phyloP scores from a whole-genome alignment of 1,140 invertebrate species.

The Leucophenga varia region DNA sequence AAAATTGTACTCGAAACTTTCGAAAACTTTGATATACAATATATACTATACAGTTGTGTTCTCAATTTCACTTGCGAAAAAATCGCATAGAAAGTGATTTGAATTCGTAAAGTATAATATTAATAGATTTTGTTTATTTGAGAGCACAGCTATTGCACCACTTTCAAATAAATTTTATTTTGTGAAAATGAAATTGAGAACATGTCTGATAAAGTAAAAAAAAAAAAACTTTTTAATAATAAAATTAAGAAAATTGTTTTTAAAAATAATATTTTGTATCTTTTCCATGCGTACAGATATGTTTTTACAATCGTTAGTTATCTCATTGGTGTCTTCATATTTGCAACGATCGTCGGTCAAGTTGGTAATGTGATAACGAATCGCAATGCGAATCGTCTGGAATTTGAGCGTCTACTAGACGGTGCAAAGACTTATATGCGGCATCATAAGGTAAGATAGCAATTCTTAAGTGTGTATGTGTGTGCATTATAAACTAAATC shows the following conservation, averaged over 20 bases:
- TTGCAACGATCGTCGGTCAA: conserved; percentile 97
- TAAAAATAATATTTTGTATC: not conserved
- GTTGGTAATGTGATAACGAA: conserved; percentile 97
- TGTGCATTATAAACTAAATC: not conserved
- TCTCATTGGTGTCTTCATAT: conserved; percentile 95
- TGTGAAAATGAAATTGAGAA: too few relatives aligned
- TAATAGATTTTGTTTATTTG: too few relatives aligned
- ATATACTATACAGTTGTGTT: too few relatives aligned
- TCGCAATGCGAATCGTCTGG: conserved; percentile 92
- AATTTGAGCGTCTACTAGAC: conserved; percentile 92
- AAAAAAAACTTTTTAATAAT: too few relatives aligned
- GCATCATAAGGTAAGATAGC: conserved; percentile 76
- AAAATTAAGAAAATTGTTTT: too few relatives aligned
- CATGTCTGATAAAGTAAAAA: too few relatives aligned
- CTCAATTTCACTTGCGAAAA: too few relatives aligned
- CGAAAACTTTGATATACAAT: conserved; percentile 71
- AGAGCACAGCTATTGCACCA: too few relatives aligned
- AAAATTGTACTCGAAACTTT: conserved; percentile 42
- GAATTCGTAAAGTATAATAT: too few relatives aligned
- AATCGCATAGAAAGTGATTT: too few relatives aligned
- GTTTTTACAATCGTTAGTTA: conserved; percentile 96
- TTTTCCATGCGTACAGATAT: conserved; percentile 75
- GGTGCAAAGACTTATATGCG: conserved; percentile 97
- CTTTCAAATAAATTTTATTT: too few relatives aligned
- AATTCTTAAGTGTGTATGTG: not conserved